phyloP scores from a whole-genome alignment of 2,113 vertebrate genomes.

The Phainopepla nitens region DNA sequence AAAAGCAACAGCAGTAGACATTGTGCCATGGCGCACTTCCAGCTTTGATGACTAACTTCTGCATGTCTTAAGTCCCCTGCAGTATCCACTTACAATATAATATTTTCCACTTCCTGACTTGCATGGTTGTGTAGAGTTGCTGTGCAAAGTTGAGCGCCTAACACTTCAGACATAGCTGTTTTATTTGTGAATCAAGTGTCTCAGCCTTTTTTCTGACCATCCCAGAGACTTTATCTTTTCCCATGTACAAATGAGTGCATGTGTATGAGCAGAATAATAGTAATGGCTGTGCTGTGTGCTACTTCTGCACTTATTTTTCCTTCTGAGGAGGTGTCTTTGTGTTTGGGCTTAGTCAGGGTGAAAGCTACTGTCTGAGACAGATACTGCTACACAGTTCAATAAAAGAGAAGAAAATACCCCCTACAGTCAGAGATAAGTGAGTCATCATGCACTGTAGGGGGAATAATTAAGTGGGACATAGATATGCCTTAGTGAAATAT shows the following conservation, averaged over 20 bases:
- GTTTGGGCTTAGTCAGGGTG: background rate
- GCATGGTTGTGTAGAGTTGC: slow-evolving; percentile 15
- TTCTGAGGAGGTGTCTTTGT: background rate
- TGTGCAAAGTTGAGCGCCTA: slow-evolving; percentile 27
- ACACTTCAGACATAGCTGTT: background rate
- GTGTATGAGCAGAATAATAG: background rate
- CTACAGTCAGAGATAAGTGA: background rate
- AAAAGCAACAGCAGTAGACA: background rate
- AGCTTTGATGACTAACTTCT: slow-evolving; percentile 54
- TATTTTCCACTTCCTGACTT: slow-evolving; percentile 63
- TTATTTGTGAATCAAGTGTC: slow-evolving; percentile 3
- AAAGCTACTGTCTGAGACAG: background rate
- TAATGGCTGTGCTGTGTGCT: background rate
- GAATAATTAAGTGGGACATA: background rate
- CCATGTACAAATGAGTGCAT: background rate
- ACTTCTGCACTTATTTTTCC: background rate
- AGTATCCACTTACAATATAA: slow-evolving; percentile 58
- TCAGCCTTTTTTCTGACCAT: background rate
- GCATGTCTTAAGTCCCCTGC: slow-evolving; percentile 56
- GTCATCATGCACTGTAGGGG: background rate
- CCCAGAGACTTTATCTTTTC: background rate
- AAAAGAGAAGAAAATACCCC: background rate
- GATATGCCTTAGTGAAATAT: background rate
- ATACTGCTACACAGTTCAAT: background rate
- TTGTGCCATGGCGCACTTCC: slow-evolving; percentile 30